Evolutionary conservation across 2,797 vertebrate genomes (phyloP).

Genomic region (Girardinus metallicus): DNA sequence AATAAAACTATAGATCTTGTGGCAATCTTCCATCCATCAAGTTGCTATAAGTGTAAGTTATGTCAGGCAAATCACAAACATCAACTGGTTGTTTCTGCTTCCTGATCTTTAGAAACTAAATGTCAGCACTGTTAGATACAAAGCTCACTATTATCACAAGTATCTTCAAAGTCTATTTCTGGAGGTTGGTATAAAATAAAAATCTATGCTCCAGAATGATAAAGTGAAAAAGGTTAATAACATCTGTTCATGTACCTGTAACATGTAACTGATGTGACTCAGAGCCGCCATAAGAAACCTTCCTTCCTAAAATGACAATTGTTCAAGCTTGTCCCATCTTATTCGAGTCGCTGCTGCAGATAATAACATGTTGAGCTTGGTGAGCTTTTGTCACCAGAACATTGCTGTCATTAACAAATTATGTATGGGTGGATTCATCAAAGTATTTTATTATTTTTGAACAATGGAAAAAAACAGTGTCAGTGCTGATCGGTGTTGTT

Average conservation of each 20-base stretch:
- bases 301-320: conserved; percentile 16
- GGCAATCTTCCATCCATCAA: conserved; percentile 47
- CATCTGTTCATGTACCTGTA: conserved; percentile 2
- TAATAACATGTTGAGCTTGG: conserved; percentile 18
- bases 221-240: conserved; percentile 28
- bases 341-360: conserved; percentile 6
- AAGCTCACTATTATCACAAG: neutral
- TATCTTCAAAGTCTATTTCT: conserved; percentile 7
- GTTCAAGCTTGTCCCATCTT: conserved; percentile 20
- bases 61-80: conserved; percentile 31
- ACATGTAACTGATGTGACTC: conserved; percentile 5
- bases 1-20: conserved; percentile 32
- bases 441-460: neutral
- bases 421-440: conserved; percentile 3
- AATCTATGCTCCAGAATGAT: conserved; percentile 18
- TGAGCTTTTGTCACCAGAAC: conserved; percentile 9
- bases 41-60: conserved; percentile 55
- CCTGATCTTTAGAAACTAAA: conserved; percentile 48
- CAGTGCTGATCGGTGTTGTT: conserved; percentile 8
- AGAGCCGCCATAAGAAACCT: conserved; percentile 24
- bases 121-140: neutral
- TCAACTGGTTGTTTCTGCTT: conserved; percentile 43
- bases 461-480: conserved; percentile 1
- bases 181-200: conserved; percentile 1
- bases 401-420: conserved; percentile 3